Conservation (phyloP, 2,113 vertebrate species). For the Actenoides lindsayi region DNA sequence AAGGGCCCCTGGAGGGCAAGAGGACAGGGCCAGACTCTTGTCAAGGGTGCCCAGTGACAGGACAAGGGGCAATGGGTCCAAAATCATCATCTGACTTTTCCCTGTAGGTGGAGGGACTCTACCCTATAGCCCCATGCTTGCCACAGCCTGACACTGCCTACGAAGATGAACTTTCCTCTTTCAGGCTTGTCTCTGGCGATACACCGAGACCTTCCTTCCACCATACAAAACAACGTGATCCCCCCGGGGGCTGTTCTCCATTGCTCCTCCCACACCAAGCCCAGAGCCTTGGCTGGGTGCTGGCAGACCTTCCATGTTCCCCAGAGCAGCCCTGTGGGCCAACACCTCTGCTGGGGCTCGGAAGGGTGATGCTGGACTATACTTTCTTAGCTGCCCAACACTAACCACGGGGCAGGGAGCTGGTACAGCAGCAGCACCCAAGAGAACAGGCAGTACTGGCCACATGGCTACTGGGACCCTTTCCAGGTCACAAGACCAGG, state of each 20-base stretch:
- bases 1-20: no score
- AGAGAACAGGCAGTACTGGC: rapidly evolving
- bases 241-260: background rate
- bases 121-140: rapidly evolving
- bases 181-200: no score
- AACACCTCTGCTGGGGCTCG: background rate
- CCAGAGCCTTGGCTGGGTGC: background rate
- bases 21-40: no score
- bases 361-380: background rate
- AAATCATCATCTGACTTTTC: background rate
- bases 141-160: background rate
- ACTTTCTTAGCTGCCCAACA: background rate
- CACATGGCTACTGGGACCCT: background rate
- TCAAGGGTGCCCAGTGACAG: no score
- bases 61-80: background rate
- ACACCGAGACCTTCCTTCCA: rapidly evolving
- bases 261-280: background rate
- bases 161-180: background rate
- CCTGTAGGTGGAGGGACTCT: background rate
- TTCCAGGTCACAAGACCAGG: background rate
- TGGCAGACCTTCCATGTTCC: background rate
- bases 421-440: background rate
- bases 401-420: background rate
- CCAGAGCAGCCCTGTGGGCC: background rate
- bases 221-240: rapidly evolving